Evolutionary conservation across 2,888 invertebrate species (phyloP).

Genomic region (Lobophora halterata): DNA sequence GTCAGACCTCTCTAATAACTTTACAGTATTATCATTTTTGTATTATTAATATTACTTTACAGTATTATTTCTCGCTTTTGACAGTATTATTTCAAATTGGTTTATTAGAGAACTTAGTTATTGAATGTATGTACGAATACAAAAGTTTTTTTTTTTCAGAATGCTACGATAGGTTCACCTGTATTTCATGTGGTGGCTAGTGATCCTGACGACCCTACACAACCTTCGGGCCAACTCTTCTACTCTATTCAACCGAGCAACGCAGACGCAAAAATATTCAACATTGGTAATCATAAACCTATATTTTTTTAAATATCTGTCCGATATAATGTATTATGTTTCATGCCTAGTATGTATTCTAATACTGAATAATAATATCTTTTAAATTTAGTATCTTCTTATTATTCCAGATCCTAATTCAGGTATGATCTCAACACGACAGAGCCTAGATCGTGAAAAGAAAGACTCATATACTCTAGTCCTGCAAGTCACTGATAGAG

Average conservation of each 20-base stretch:
- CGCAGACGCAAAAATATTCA: constrained; percentile 82
- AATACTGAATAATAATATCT: no score
- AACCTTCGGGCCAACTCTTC: constrained; percentile 86
- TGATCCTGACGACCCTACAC: constrained; percentile 88
- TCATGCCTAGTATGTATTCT: no score
- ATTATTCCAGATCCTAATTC: constrained; percentile 78
- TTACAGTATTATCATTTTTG: neutral
- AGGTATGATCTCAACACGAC: constrained; percentile 86
- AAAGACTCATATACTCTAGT: constrained; percentile 88
- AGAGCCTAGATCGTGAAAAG: constrained; percentile 86
- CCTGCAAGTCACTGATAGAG: constrained; percentile 88
- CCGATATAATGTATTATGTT: no score
- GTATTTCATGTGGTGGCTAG: constrained; percentile 89
- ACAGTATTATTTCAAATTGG: no score
- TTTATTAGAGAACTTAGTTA: neutral
- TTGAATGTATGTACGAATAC: neutral
- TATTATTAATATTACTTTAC: neutral
- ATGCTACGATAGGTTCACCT: constrained; percentile 85
- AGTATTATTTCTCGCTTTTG: no score
- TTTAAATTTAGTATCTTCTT: neutral
- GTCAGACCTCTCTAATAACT: constrained; percentile 2
- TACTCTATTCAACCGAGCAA: constrained; percentile 87
- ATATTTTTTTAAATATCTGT: neutral
- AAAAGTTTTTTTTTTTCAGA: constrained; percentile 60
- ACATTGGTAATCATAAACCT: constrained; percentile 67